A percentile compares a stretch with the other conserved stretches of the same genome.
Evolutionary conservation across 2,113 vertebrate species (phyloP).

Genomic region (Peromyscus maniculatus): DNA sequence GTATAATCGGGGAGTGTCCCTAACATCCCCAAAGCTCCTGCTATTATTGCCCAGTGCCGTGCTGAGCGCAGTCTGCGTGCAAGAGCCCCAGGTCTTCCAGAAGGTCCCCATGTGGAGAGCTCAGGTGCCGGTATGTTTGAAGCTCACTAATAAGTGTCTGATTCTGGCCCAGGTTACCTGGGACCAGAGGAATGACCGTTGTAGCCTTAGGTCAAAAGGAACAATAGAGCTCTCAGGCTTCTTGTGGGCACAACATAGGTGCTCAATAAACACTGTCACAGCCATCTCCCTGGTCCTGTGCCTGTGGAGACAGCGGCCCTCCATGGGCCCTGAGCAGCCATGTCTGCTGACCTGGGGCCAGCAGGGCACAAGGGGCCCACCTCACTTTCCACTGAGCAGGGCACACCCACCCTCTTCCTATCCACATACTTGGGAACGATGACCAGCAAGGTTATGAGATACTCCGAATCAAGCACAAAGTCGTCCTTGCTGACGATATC

Average conservation of each 20-base stretch:
- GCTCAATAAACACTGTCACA: accelerated
- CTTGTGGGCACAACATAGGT: neutral
- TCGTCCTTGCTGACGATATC: conserved; percentile 95
- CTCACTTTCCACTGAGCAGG: neutral
- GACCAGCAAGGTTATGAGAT: conserved; percentile 95
- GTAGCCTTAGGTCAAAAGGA: neutral
- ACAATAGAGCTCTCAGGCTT: accelerated
- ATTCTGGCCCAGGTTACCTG: neutral
- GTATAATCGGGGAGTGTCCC: too few relatives aligned
- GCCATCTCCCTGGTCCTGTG: neutral
- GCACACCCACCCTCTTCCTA: conserved; percentile 85
- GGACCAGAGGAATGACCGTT: neutral
- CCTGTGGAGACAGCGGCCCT: too few relatives aligned
- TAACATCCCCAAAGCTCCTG: neutral
- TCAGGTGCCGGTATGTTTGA: neutral
- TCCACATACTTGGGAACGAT: conserved; percentile 94
- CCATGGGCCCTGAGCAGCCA: neutral
- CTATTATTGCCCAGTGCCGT: neutral
- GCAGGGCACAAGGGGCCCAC: too few relatives aligned
- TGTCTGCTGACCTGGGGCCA: neutral
- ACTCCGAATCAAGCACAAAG: conserved; percentile 95
- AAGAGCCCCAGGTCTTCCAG: neutral
- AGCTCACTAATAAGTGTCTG: neutral
- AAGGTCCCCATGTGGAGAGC: too few relatives aligned
- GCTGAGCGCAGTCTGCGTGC: neutral